phyloP scores from a whole-genome alignment of 2,113 vertebrate genomes.

The Ramphastos sulfuratus region DNA sequence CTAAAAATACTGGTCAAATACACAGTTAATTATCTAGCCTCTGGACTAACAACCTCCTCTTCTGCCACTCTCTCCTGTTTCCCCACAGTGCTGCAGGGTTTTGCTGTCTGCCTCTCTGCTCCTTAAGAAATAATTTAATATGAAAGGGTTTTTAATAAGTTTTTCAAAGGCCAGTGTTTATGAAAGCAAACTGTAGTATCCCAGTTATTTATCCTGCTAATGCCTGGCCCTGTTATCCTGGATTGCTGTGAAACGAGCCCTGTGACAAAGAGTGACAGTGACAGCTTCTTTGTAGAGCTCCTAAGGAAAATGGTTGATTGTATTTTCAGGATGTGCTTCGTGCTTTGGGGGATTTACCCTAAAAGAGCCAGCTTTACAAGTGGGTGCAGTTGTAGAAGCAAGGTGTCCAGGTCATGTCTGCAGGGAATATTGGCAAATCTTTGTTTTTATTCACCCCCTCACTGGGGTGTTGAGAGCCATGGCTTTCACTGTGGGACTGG shows the following conservation, averaged over 20 bases:
- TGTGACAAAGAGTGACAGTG: not conserved
- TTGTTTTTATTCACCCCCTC: not conserved
- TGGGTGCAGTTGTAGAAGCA: not conserved
- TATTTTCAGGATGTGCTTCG: not conserved
- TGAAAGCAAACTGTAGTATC: accelerated
- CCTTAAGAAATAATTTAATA: not conserved
- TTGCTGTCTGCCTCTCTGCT: not conserved
- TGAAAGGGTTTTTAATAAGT: no score
- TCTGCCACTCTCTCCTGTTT: not conserved
- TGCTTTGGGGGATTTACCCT: not conserved
- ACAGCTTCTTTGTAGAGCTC: not conserved
- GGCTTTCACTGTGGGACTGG: not conserved
- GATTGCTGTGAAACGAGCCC: not conserved
- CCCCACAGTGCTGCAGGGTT: not conserved
- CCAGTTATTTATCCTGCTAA: not conserved
- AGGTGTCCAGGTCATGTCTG: not conserved
- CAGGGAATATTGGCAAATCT: not conserved
- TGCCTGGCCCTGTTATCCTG: not conserved
- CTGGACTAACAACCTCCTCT: not conserved
- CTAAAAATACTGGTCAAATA: not conserved
- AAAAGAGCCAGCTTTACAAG: not conserved
- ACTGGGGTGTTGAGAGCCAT: accelerated
- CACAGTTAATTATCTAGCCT: not conserved
- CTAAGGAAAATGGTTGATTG: not conserved
- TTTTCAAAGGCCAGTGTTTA: not conserved